Percentiles rank a stretch among this genome's conserved stretches.
Evolutionary conservation across 2,113 vertebrate genomes (phyloP).

Genomic region (Antigone vipio): DNA sequence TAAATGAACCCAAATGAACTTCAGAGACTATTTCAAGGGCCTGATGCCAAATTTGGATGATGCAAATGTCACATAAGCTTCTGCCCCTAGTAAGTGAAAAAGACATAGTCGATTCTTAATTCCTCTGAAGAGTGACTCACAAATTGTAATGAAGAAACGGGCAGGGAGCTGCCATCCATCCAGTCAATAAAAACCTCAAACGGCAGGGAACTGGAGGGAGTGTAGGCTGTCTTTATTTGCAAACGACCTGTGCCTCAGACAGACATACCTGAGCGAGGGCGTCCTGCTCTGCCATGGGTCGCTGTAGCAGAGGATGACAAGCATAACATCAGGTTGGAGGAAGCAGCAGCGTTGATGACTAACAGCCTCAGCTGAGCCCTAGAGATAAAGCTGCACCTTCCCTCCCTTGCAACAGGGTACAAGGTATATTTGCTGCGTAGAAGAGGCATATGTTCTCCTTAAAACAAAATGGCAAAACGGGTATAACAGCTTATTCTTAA

Average conservation of each 20-base stretch:
- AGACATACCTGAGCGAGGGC: not conserved
- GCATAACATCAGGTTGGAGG: rapidly evolving
- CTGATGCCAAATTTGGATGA: not conserved
- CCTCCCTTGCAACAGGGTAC: not conserved
- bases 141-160: not conserved
- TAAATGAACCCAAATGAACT: not conserved
- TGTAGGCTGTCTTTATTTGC: not conserved
- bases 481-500: not conserved
- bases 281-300: rapidly evolving
- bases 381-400: not conserved
- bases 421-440: not conserved
- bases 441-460: rapidly evolving
- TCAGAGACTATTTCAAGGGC: not conserved
- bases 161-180: not conserved
- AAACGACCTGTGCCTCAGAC: not conserved
- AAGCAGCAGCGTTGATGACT: not conserved
- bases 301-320: not conserved
- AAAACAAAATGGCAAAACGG: not conserved
- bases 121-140: not conserved
- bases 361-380: not conserved
- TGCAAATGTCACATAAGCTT: not conserved
- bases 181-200: not conserved
- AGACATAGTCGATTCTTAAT: not conserved
- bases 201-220: not conserved
- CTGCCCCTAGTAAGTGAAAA: not conserved